A percentile compares a stretch with the other conserved stretches of the same genome.
Conservation (phyloP, 2,797 vertebrate species). For the Neostethus bicornis region DNA sequence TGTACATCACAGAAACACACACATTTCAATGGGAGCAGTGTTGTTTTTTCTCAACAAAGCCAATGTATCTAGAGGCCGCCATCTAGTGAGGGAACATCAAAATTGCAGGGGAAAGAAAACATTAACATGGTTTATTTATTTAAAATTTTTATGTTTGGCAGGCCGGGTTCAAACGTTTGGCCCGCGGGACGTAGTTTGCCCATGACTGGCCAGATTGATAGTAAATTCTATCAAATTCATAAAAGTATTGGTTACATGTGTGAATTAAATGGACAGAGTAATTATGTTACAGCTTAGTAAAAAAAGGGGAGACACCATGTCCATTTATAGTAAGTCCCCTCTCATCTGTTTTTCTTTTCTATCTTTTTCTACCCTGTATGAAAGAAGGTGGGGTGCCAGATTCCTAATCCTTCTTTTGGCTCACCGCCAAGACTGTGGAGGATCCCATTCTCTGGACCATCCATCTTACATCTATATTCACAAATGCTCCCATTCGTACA, state of each 20-base stretch:
- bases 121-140: too few relatives aligned
- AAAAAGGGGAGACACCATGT: conserved; percentile 11
- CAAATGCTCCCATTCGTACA: conserved; percentile 21
- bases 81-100: too few relatives aligned
- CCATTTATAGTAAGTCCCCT: conserved; percentile 19
- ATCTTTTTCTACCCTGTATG: conserved; percentile 26
- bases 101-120: too few relatives aligned
- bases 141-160: too few relatives aligned
- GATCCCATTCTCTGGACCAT: conserved; percentile 53
- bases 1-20: too few relatives aligned
- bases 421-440: conserved; percentile 57
- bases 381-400: conserved; percentile 48
- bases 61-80: too few relatives aligned
- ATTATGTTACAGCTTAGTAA: neutral
- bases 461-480: conserved; percentile 38
- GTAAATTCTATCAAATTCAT: conserved; percentile 53
- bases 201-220: too few relatives aligned
- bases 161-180: too few relatives aligned
- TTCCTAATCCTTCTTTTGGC: conserved; percentile 59
- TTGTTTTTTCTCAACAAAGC: too few relatives aligned
- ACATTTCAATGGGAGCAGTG: too few relatives aligned
- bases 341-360: conserved; percentile 13
- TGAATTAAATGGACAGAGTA: conserved; percentile 17
- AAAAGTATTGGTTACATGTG: conserved; percentile 27
- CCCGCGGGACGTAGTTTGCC: too few relatives aligned